Evolutionary conservation across 30 jellyfish, hydroid and myxozoan genomes (phyloP), one percentile per base, ranked within the genome.

Genomic region (Nemopilema nomurai): DNA sequence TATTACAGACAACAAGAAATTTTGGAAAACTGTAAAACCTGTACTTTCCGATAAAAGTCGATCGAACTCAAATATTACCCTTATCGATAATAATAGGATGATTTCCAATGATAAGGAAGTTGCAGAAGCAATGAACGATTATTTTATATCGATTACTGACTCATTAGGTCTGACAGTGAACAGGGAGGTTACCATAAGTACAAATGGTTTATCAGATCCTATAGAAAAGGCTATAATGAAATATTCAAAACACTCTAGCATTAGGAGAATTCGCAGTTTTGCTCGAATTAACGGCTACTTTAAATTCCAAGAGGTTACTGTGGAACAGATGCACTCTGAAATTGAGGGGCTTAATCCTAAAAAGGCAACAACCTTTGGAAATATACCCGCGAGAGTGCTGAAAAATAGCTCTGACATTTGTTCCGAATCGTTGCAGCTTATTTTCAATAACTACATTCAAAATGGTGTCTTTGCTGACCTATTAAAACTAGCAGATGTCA

Each of bases 351-450:
- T n/a, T n/a, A n/a, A n/a, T n/a, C n/a, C 68, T 53, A 53, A 53
- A 53, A 53, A 53, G 68, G 68, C 68, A 53, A 53, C 68, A 53
- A 53, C 68, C 68, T 53, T 53, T 53, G n/a, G n/a, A 53, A 0
- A 53, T 0, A 53, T 53, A 53, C 68, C 68, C 0, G 68, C 68
- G n/a, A 53, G 0, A 22, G 68, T 53, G 68, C 68, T 0, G 68
- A 51, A 51, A 51, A 51, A 51, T 16, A 51, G 67, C 67, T 51
- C 67, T 51, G 67, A 53, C 18, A 53, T 53, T 53, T 53, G 68
- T 23, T 64, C 74, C 31, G 0, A 64, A 64, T 64, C 74, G 74
- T 8, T 64, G 74, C 74, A 64, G 74, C 74, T 64, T 64, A 64
- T 64, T 0, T 64, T 64, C 74, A 64, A 64, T 26, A 1, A 64